These are phyloP conservation scores for Drosophila setosimentum DNA, from an alignment of 2,888 invertebrate species.

Conservation along the genomic window DNA sequence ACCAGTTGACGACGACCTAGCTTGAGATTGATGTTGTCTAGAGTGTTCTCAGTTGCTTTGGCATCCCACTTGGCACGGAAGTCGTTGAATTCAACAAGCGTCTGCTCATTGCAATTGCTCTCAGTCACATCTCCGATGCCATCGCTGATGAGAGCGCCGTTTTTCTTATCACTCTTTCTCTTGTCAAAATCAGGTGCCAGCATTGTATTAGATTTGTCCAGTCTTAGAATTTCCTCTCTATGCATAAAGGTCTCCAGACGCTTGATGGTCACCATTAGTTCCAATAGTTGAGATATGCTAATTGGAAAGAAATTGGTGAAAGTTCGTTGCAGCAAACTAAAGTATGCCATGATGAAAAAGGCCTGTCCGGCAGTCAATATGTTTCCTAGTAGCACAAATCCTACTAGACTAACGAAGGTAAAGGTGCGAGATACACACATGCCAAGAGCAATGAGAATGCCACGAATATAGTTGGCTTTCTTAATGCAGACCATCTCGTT, in stretches of 20 bases:
- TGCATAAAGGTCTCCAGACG: constrained; percentile 87
- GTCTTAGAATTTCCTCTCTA: constrained; percentile 85
- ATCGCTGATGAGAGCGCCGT: not conserved
- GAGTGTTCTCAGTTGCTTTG: constrained; percentile 87
- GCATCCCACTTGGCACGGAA: constrained; percentile 89
- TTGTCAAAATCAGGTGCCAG: not conserved
- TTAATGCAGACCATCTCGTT: constrained; percentile 88
- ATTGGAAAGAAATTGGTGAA: constrained; percentile 94
- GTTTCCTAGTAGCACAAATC: constrained; percentile 89
- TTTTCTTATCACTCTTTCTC: not conserved
- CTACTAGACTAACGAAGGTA: constrained; percentile 92
- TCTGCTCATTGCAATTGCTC: not conserved
- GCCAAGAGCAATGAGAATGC: constrained; percentile 91
- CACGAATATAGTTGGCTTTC: constrained; percentile 90
- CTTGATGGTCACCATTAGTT: constrained; percentile 87
- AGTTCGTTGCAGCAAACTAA: constrained; percentile 92
- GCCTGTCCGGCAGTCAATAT: constrained; percentile 92
- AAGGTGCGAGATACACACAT: constrained; percentile 95
- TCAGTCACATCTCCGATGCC: not conserved
- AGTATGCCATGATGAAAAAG: constrained; percentile 96
- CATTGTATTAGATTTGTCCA: constrained; percentile 57
- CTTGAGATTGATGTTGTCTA: constrained; percentile 88
- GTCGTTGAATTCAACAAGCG: constrained; percentile 86
- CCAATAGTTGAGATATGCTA: constrained; percentile 88
- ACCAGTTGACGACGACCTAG: constrained; percentile 88